Evolutionary conservation across 2,888 invertebrate genomes (phyloP).

Genomic region (Scaptomyza flava): DNA sequence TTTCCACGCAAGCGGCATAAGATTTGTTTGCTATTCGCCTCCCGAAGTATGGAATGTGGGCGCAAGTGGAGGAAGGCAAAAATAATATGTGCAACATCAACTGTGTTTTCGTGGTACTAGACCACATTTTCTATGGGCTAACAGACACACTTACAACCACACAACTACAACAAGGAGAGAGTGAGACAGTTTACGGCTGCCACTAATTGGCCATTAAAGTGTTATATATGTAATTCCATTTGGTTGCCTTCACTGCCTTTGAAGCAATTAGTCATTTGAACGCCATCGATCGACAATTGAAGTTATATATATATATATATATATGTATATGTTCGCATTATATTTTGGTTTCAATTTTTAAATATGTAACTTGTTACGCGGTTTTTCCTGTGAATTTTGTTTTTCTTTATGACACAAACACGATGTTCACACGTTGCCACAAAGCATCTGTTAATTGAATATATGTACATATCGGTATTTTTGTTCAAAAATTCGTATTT

Average conservation of each 20-base stretch:
- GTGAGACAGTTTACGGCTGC: conserved; percentile 56
- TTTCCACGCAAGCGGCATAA: conserved; percentile 22
- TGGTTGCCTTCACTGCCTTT: conserved; percentile 48
- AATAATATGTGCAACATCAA: conserved; percentile 10
- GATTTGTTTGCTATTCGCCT: conserved; percentile 31
- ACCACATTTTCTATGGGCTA: conserved; percentile 30
- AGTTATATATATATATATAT: conserved; percentile 6
- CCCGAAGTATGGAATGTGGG: conserved; percentile 10
- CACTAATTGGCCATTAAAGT: conserved; percentile 79
- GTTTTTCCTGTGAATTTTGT: neutral
- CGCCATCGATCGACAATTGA: conserved; percentile 25
- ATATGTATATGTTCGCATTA: conserved; percentile 3
- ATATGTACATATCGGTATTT: neutral
- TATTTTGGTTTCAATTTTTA: conserved; percentile 6
- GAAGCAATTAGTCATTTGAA: conserved; percentile 54
- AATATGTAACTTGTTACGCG: conserved; percentile 10
- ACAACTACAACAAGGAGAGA: neutral
- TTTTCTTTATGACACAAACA: neutral
- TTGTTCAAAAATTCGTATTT: neutral
- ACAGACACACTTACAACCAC: neutral
- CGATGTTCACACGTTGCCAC: neutral
- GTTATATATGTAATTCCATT: conserved; percentile 71
- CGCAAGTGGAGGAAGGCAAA: neutral
- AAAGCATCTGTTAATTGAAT: conserved; percentile 19
- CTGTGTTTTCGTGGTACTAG: conserved; percentile 37